phyloP scores from a whole-genome alignment of 2,113 vertebrate species.

The Xiphophorus hellerii region DNA sequence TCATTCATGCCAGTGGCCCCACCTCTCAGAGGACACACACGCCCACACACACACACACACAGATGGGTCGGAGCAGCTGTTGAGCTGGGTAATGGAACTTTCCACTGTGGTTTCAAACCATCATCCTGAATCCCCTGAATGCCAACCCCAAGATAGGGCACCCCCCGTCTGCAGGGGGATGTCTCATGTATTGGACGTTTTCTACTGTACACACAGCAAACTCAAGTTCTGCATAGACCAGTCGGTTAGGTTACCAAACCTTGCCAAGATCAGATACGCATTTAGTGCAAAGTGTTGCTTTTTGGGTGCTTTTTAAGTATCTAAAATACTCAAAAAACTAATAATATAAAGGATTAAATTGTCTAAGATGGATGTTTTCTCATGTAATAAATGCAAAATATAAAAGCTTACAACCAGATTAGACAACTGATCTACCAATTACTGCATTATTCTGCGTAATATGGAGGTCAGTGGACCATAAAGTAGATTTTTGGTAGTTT shows the following conservation, averaged over 20 bases:
- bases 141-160: conserved; percentile 46
- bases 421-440: background rate
- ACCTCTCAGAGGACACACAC: conserved; percentile 18
- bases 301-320: background rate
- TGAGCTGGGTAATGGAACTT: conserved; percentile 60
- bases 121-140: conserved; percentile 45
- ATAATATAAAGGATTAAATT: background rate
- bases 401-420: no score
- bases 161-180: conserved; percentile 7
- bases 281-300: background rate
- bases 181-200: conserved; percentile 23
- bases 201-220: conserved; percentile 28
- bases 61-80: conserved; percentile 65
- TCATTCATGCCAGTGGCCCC: conserved; percentile 24
- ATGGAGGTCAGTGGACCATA: background rate
- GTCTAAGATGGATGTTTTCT: no score
- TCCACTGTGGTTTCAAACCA: conserved; percentile 66
- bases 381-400: no score
- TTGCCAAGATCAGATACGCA: background rate
- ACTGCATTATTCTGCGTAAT: background rate
- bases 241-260: background rate
- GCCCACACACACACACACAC: conserved; percentile 26
- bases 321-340: background rate
- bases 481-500: background rate
- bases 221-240: background rate